Evolutionary conservation across 2,113 vertebrate species (phyloP).

Genomic region (Gobio gobio): DNA sequence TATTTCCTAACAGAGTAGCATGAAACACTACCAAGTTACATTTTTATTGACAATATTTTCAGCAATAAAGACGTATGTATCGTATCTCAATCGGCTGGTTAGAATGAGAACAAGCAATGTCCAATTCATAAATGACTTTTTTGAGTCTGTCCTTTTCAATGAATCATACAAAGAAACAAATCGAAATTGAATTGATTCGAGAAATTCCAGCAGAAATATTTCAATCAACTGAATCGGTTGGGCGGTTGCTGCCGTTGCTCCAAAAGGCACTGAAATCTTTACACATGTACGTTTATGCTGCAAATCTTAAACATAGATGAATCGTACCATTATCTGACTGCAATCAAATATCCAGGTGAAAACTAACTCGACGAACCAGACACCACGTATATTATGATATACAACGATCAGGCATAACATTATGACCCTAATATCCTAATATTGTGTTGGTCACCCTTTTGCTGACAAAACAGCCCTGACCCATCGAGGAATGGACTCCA

Average conservation of each 20-base stretch:
- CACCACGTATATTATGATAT: background rate
- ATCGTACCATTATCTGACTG: background rate
- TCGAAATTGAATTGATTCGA: background rate
- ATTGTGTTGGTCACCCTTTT: too few species aligned
- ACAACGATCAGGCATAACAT: too few species aligned
- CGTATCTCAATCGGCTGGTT: background rate
- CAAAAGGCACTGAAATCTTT: background rate
- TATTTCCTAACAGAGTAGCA: background rate
- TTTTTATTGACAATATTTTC: background rate
- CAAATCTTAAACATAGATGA: background rate
- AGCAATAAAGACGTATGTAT: background rate
- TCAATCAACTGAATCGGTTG: background rate
- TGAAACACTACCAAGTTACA: background rate
- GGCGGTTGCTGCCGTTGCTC: background rate
- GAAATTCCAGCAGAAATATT: background rate
- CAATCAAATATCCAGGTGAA: background rate
- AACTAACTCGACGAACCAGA: background rate
- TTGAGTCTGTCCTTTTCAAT: background rate
- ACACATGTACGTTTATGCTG: too few species aligned
- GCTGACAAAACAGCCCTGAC: too few species aligned
- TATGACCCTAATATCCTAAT: too few species aligned
- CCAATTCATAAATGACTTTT: background rate
- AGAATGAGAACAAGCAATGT: background rate
- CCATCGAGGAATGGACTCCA: too few species aligned
- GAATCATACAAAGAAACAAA: background rate